Evolutionary conservation across 2,113 vertebrate genomes (phyloP).

Genomic region (Marmota flaviventris): DNA sequence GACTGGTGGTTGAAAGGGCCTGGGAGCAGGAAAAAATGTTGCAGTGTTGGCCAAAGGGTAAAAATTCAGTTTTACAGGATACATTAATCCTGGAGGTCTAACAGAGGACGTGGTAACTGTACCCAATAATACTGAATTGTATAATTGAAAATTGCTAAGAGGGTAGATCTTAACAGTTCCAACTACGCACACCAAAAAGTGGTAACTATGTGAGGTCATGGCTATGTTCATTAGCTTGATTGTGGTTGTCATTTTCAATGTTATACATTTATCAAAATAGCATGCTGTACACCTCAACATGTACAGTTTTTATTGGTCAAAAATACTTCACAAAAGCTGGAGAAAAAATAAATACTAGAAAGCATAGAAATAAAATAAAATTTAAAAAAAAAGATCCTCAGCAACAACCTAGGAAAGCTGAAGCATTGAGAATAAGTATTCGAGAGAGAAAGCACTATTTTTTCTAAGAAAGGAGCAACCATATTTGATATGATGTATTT

Average conservation of each 20-base stretch:
- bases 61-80: not conserved
- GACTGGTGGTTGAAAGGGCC: not conserved
- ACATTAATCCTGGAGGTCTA: not conserved
- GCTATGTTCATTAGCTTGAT: not conserved
- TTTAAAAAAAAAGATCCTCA: too few relatives aligned
- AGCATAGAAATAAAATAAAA: not conserved
- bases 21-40: not conserved
- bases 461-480: not conserved
- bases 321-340: not conserved
- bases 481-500: constrained; percentile 44
- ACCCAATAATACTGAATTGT: not conserved
- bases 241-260: not conserved
- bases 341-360: not conserved
- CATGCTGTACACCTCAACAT: not conserved
- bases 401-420: not conserved
- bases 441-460: not conserved
- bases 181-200: not conserved
- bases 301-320: not conserved
- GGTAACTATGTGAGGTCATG: not conserved
- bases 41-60: not conserved
- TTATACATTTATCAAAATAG: not conserved
- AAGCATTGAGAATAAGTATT: not conserved
- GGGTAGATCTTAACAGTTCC: not conserved
- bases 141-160: not conserved
- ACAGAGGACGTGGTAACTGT: not conserved